Conservation (phyloP, 2,888 invertebrate species). For the Pyrocoelia pectoralis region DNA sequence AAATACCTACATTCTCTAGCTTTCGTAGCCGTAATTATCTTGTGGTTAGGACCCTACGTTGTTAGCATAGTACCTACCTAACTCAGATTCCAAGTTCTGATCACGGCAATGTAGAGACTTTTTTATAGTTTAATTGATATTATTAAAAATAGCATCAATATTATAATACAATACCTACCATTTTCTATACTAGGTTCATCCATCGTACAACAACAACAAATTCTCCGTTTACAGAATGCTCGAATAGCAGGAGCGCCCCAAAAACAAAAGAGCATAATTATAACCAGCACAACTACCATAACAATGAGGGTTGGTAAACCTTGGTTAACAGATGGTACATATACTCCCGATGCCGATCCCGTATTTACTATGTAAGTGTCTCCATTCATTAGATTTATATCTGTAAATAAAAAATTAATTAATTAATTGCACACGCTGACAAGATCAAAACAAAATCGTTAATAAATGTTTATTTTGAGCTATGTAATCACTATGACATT, state of each 20-base stretch:
- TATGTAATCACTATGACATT: too few species aligned
- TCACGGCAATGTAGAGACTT: constrained; percentile 72
- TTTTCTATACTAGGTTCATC: constrained; percentile 58
- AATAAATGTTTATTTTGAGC: too few species aligned
- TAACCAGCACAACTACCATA: constrained; percentile 65
- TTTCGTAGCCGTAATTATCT: constrained; percentile 71
- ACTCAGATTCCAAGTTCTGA: constrained; percentile 81
- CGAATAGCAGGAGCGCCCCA: constrained; percentile 67
- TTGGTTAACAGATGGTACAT: constrained; percentile 49
- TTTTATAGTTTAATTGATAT: too few species aligned
- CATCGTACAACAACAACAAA: constrained; percentile 60
- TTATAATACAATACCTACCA: constrained; percentile 43
- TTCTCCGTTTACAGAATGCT: constrained; percentile 58
- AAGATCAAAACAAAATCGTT: too few species aligned
- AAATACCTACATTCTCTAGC: not conserved
- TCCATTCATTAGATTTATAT: constrained; percentile 6
- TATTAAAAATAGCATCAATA: too few species aligned
- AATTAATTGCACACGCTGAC: not conserved
- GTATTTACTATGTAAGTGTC: constrained; percentile 11
- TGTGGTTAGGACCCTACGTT: constrained; percentile 80
- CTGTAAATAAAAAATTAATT: not conserved
- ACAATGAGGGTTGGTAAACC: constrained; percentile 64
- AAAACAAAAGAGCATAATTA: constrained; percentile 66
- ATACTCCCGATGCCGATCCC: constrained; percentile 49
- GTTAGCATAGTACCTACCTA: constrained; percentile 81